Percentiles rank a stretch among this genome's conserved stretches.
Conservation (phyloP, 2,888 invertebrate species). For the Leptinotarsa haldemani region DNA sequence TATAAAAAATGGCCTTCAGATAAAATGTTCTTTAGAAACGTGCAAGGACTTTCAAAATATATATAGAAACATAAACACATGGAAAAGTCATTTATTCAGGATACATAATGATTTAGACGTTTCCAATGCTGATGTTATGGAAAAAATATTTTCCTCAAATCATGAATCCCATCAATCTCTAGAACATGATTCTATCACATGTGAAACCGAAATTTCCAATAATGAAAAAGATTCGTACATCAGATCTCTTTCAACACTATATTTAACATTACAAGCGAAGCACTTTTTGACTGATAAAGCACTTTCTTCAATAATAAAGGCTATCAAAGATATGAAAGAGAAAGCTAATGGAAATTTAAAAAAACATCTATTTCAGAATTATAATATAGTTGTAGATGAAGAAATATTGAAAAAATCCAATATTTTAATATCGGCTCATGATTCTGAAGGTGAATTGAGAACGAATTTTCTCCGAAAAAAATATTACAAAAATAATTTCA, state of each 20-base stretch:
- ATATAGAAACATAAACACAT: not conserved
- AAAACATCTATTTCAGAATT: not conserved
- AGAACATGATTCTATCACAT: no score
- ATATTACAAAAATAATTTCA: not conserved
- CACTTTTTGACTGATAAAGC: not conserved
- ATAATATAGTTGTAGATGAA: not conserved
- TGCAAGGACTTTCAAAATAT: not conserved
- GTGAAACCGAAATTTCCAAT: not conserved
- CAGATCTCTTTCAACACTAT: not conserved
- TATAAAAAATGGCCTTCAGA: not conserved
- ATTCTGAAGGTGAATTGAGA: not conserved
- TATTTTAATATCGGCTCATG: not conserved
- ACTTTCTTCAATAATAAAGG: not conserved
- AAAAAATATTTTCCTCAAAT: no score
- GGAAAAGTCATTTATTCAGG: conserved; percentile 2
- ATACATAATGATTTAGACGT: not conserved
- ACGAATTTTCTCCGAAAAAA: not conserved
- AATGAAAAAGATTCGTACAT: not conserved
- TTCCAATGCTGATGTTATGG: not conserved
- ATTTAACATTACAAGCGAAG: not conserved
- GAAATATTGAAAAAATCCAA: not conserved
- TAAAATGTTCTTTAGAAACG: not conserved
- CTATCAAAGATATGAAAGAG: not conserved
- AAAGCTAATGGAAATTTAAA: not conserved
- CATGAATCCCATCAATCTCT: no score